Conservation (phyloP, 1,140 invertebrate genomes). For the Leptinotarsa lineolata region DNA sequence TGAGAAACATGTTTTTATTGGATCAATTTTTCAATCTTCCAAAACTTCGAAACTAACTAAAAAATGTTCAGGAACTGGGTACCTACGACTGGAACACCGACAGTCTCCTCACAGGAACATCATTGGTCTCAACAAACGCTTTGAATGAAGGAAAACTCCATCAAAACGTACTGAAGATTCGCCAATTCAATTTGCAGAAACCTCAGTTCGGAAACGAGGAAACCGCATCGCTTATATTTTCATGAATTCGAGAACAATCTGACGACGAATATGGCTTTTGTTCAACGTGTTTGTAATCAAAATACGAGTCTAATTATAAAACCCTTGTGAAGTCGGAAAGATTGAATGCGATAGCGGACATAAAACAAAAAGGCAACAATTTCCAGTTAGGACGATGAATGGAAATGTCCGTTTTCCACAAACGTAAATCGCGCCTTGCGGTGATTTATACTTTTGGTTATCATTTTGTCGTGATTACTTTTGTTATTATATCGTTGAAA, state of each 20-base stretch:
- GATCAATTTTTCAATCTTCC: too few relatives aligned
- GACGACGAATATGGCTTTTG: constrained; percentile 9
- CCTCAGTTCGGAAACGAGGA: neutral
- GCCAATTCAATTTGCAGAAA: neutral
- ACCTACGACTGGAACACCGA: too few relatives aligned
- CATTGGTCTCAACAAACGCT: neutral
- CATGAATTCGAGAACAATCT: constrained; percentile 6
- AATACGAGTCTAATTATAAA: constrained; percentile 23
- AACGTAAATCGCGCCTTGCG: neutral
- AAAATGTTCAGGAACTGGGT: too few relatives aligned
- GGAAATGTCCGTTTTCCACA: constrained; percentile 13
- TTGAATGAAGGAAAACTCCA: neutral
- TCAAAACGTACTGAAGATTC: neutral
- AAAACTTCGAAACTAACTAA: too few relatives aligned
- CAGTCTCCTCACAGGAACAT: too few relatives aligned
- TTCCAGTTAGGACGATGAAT: constrained; percentile 10
- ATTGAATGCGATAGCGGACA: constrained; percentile 14
- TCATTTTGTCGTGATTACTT: constrained; percentile 9
- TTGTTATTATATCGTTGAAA: neutral
- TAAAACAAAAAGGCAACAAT: constrained; percentile 9
- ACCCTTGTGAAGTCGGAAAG: constrained; percentile 16
- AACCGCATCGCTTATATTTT: neutral
- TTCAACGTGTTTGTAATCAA: neutral
- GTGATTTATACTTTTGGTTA: constrained; percentile 12
- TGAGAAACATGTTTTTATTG: too few relatives aligned